A percentile compares a stretch with the other conserved stretches of the same genome.
phyloP scores from a whole-genome alignment of 2,113 vertebrate species.

The Agelaius tricolor region DNA sequence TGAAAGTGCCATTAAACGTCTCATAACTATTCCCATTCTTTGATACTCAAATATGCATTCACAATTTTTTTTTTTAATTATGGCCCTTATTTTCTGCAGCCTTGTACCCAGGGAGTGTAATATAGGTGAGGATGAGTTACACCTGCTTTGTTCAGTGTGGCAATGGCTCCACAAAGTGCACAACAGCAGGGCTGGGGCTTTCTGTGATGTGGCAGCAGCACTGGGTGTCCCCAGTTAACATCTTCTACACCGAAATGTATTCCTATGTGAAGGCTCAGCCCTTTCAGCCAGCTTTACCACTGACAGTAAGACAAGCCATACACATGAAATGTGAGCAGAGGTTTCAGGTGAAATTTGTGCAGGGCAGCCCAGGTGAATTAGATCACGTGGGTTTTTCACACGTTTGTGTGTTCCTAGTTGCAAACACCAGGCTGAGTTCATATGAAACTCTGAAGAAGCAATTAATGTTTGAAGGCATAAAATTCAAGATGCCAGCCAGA shows the following conservation, averaged over 20 bases:
- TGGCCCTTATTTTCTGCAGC: background rate
- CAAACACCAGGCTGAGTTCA: background rate
- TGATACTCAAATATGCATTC: background rate
- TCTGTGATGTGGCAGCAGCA: background rate
- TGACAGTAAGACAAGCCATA: background rate
- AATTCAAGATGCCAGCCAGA: background rate
- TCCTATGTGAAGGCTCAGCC: background rate
- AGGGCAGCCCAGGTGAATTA: background rate
- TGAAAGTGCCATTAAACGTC: background rate
- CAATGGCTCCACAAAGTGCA: background rate
- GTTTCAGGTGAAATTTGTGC: background rate
- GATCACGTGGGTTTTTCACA: background rate
- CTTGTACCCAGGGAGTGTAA: background rate
- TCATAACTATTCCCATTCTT: background rate
- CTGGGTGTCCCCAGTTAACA: background rate
- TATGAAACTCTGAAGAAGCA: background rate
- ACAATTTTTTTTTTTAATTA: background rate
- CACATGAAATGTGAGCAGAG: background rate
- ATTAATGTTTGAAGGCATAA: background rate
- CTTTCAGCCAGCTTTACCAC: background rate
- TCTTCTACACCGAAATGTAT: background rate
- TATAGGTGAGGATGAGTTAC: background rate
- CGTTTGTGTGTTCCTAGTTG: background rate
- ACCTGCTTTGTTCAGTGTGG: background rate
- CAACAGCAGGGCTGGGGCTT: background rate